Percentiles rank a stretch among this genome's conserved stretches.
These are phyloP conservation scores for Pseudonaja textilis DNA, from an alignment of 2,113 vertebrate genomes.

Conservation along the genomic window DNA sequence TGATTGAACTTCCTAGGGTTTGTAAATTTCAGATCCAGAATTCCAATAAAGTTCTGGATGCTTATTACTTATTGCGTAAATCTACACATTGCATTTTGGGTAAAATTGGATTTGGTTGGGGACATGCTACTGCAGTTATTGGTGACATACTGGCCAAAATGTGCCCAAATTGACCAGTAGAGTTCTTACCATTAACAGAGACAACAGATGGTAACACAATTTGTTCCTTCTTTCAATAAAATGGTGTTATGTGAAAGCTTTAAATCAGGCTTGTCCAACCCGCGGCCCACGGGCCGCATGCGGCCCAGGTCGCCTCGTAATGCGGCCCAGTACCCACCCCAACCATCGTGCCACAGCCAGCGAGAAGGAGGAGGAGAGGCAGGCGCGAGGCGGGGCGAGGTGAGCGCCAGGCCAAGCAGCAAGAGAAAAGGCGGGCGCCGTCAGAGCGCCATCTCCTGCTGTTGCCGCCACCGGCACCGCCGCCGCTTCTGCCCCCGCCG, in stretches of 20 bases:
- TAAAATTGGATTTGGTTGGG: not conserved
- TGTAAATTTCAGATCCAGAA: not conserved
- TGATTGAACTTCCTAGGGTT: not conserved
- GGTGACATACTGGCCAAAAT: not conserved
- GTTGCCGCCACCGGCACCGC: no score
- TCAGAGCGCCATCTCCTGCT: no score
- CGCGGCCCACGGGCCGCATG: no score
- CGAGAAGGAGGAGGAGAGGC: no score
- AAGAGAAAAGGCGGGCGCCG: no score
- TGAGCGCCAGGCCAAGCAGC: no score
- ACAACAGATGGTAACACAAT: not conserved
- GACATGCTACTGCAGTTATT: not conserved
- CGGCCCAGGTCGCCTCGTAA: no score
- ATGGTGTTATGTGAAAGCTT: not conserved
- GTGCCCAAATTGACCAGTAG: not conserved
- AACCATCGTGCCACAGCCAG: no score
- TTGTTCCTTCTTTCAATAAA: not conserved
- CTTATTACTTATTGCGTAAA: not conserved
- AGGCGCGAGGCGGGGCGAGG: no score
- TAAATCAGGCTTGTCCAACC: no score
- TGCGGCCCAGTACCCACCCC: no score
- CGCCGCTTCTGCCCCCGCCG: no score
- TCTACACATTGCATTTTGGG: not conserved
- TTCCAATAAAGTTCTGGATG: not conserved
- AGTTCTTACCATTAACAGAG: not conserved